Conservation (phyloP, 2,888 invertebrate species). For the Thelaira solivaga region DNA sequence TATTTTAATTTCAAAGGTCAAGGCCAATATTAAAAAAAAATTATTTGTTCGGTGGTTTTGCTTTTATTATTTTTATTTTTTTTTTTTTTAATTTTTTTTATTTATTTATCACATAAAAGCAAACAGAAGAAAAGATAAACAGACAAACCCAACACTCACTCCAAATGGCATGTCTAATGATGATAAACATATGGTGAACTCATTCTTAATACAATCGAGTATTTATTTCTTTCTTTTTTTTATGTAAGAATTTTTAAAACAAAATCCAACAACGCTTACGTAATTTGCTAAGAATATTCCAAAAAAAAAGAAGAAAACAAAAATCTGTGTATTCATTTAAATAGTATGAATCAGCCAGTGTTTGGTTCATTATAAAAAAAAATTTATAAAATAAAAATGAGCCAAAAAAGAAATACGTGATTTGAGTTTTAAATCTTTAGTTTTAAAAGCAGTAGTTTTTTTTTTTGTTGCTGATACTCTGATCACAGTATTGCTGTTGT, state of each 20-base stretch:
- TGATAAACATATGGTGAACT: conserved; percentile 22
- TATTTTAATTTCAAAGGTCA: too few species aligned
- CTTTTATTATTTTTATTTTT: too few species aligned
- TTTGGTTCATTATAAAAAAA: neutral
- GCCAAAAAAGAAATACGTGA: neutral
- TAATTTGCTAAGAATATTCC: conserved; percentile 29
- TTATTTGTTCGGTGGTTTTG: too few species aligned
- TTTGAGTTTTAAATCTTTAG: conserved; percentile 12
- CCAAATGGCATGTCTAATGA: conserved; percentile 2
- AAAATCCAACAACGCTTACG: conserved; percentile 41
- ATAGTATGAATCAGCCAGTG: conserved; percentile 16
- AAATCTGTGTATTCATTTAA: neutral
- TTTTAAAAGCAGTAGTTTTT: neutral
- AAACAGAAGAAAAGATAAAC: neutral
- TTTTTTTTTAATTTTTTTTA: too few species aligned
- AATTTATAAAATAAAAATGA: neutral
- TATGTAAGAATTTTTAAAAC: neutral
- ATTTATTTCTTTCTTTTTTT: conserved; percentile 7
- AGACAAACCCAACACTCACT: neutral
- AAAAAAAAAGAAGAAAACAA: conserved; percentile 20
- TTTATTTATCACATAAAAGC: neutral
- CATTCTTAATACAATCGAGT: conserved; percentile 23
- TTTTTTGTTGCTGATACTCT: too few species aligned
- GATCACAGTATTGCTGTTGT: too few species aligned
- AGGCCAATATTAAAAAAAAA: too few species aligned